phyloP scores from a whole-genome alignment of 2,888 invertebrate genomes.

The Dione vanillae region DNA sequence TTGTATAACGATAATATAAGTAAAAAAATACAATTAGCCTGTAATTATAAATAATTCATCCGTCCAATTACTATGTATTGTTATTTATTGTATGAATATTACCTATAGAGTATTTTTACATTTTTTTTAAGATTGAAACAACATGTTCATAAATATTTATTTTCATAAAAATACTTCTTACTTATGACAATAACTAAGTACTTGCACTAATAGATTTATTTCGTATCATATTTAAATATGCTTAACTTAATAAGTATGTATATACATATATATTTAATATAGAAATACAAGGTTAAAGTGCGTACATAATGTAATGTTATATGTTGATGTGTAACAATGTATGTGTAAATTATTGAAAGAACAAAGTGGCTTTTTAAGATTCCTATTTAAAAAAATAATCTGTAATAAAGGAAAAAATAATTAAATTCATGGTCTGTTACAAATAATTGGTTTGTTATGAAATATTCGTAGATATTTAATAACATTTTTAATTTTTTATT shows the following conservation, averaged over 20 bases:
- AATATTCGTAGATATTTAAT: too few relatives aligned
- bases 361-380: too few relatives aligned
- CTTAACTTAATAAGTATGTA: not conserved
- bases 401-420: too few relatives aligned
- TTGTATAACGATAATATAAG: conserved; percentile 30
- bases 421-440: too few relatives aligned
- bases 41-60: conserved; percentile 57
- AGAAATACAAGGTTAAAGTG: too few relatives aligned
- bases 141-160: conserved; percentile 15
- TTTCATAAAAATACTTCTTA: conserved; percentile 23
- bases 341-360: too few relatives aligned
- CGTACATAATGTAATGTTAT: too few relatives aligned
- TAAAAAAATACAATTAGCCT: conserved; percentile 35
- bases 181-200: conserved; percentile 25
- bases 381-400: too few relatives aligned
- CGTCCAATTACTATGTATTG: conserved; percentile 77
- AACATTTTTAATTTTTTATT: too few relatives aligned
- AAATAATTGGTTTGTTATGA: too few relatives aligned
- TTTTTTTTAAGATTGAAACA: conserved; percentile 34
- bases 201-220: not conserved
- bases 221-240: conserved; percentile 8
- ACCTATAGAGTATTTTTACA: conserved; percentile 49
- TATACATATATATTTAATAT: not conserved
- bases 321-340: too few relatives aligned
- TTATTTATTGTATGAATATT: conserved; percentile 75